Conservation (phyloP, 2,113 vertebrate genomes). For the Lichenostomus cassidix region DNA sequence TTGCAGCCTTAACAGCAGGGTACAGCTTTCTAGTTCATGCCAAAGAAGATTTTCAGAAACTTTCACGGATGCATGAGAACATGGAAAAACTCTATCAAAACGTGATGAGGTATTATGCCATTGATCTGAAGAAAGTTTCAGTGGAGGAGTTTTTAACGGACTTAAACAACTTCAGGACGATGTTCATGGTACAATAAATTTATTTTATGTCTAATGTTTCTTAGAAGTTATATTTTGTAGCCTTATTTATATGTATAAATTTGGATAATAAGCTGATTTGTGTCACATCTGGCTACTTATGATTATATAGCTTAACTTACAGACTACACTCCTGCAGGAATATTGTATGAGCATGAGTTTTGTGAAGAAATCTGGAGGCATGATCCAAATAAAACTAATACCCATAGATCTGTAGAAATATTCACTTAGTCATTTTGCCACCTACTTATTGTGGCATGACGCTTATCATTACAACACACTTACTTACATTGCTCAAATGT, state of each 20-base stretch:
- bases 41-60: conserved; percentile 86
- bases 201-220: not conserved
- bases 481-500: not conserved
- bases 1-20: conserved; percentile 78
- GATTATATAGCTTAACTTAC: not conserved
- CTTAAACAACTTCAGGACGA: conserved; percentile 91
- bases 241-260: not conserved
- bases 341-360: not conserved
- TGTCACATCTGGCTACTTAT: not conserved
- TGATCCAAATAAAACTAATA: not conserved
- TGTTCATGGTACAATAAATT: conserved; percentile 83
- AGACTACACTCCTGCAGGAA: not conserved
- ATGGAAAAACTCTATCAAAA: conserved; percentile 89
- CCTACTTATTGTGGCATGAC: not conserved
- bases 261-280: not conserved
- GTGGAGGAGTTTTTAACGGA: conserved; percentile 94
- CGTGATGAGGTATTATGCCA: conserved; percentile 85
- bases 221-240: not conserved
- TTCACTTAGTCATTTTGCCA: not conserved
- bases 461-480: not conserved
- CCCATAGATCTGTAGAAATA: not conserved
- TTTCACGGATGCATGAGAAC: conserved; percentile 84
- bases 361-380: not conserved
- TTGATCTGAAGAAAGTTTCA: conserved; percentile 92
- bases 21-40: conserved; percentile 88